Evolutionary conservation across 2,113 vertebrate species (phyloP), one percentile per base, ranked within the genome.

Genomic region (Galbula dea): DNA sequence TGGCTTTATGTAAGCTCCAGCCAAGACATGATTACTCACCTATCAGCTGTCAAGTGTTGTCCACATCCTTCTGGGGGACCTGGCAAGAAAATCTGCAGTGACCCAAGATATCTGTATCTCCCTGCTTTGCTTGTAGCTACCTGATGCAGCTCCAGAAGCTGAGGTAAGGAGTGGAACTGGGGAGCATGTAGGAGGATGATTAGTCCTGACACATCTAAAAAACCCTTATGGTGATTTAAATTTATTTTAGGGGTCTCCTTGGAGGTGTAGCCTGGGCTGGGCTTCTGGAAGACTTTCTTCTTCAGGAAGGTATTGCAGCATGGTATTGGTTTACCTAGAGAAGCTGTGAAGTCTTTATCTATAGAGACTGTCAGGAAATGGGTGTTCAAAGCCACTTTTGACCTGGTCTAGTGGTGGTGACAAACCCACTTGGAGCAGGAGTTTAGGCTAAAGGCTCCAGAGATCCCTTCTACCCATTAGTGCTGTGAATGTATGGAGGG

Each of bases 121-220:
- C 21, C 11, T n/a, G 2, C 48, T 59, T 76, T 75, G 18, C 10
- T 66, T 23, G 46, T 49, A 62, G 34, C 16, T 54, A 27, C 14
- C 22, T 80, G 32, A 21, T 66, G 7, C 9, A 65, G 62, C 15
- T 12, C 7, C 30, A 74, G 39, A 69, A 69, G 14, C 8, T 41
- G 30, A 46, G 27, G 17, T 24, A 36, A 80, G n/a, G 34, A 43
- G 39, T 36, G 23, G 32, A 69, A 23, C 0, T 34, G 32, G 34
- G 51, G 30, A 37, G 12, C 4, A n/a, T 13, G 30, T 0, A 2
- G 39, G 10, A 36, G 19, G 22, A 8, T 1, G 0, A 16, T 43
- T 19, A 10, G 12, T 65, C 12, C 51, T 37, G 24, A 45, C 27
- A 12, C 10, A 55, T 43, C 32, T 77, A 46, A 20, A 72, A 49